Evolutionary conservation across 2,113 vertebrate genomes (phyloP).

Genomic region (Tamias sibiricus): DNA sequence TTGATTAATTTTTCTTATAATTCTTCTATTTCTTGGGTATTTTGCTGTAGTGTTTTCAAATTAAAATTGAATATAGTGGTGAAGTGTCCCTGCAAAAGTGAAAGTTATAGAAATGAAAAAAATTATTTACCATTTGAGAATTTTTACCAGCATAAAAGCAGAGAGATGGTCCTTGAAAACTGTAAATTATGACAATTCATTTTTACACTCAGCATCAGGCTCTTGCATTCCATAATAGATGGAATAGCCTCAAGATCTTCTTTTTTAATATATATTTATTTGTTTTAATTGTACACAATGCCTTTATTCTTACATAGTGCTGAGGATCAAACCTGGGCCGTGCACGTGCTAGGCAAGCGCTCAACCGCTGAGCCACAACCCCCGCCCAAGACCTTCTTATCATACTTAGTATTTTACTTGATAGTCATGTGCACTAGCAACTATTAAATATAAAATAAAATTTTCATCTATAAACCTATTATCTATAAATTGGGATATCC

Average conservation of each 20-base stretch:
- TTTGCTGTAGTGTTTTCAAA: constrained; percentile 25
- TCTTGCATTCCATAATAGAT: neutral
- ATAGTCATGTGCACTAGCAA: neutral
- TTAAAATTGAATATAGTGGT: neutral
- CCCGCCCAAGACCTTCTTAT: rapidly evolving
- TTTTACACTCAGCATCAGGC: neutral
- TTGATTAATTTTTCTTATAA: constrained; percentile 1
- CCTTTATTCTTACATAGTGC: too few species aligned
- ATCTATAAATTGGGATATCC: neutral
- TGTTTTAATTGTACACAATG: too few species aligned
- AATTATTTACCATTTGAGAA: neutral
- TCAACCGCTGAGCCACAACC: too few species aligned
- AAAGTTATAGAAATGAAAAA: neutral
- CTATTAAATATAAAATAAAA: neutral
- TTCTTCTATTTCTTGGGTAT: neutral
- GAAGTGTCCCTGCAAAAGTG: neutral
- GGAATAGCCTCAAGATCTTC: neutral
- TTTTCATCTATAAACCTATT: neutral
- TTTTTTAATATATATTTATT: too few species aligned
- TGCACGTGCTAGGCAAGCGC: too few species aligned
- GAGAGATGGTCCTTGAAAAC: neutral
- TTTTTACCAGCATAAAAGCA: neutral
- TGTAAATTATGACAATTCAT: neutral
- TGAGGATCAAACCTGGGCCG: too few species aligned
- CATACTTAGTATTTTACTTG: neutral